These are phyloP conservation scores for Delphinus delphis DNA, from an alignment of 2,113 vertebrate genomes.

Conservation along the genomic window DNA sequence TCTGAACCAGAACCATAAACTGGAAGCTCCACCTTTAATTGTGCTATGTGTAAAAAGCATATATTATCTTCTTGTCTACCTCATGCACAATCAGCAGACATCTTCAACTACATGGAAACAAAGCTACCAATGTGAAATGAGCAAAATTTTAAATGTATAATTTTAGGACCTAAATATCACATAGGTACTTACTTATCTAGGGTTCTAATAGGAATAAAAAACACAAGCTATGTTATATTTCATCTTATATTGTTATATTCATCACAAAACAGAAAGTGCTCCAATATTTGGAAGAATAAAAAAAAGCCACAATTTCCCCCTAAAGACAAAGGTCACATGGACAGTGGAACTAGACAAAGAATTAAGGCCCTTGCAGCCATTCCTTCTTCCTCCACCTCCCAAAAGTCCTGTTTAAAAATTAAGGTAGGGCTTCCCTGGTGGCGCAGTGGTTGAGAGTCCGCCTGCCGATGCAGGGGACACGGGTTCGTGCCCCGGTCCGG, in stretches of 20 bases:
- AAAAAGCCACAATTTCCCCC: neutral
- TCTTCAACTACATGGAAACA: neutral
- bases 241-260: neutral
- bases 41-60: neutral
- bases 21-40: neutral
- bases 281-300: slow-evolving; percentile 1
- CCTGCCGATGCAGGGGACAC: no score
- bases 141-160: slow-evolving; percentile 12
- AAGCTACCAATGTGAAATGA: neutral
- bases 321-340: neutral
- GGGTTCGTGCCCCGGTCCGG: no score
- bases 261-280: slow-evolving; percentile 32
- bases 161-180: neutral
- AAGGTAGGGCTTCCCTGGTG: neutral
- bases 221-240: neutral
- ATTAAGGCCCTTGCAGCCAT: neutral
- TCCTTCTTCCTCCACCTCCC: neutral
- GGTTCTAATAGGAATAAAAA: neutral
- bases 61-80: neutral
- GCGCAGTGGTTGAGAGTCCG: no score
- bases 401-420: neutral
- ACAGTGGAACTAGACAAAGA: neutral
- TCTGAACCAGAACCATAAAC: neutral
- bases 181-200: neutral
- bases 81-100: neutral